phyloP scores from a whole-genome alignment of 2,888 invertebrate species.

The Augiades crinisus region DNA sequence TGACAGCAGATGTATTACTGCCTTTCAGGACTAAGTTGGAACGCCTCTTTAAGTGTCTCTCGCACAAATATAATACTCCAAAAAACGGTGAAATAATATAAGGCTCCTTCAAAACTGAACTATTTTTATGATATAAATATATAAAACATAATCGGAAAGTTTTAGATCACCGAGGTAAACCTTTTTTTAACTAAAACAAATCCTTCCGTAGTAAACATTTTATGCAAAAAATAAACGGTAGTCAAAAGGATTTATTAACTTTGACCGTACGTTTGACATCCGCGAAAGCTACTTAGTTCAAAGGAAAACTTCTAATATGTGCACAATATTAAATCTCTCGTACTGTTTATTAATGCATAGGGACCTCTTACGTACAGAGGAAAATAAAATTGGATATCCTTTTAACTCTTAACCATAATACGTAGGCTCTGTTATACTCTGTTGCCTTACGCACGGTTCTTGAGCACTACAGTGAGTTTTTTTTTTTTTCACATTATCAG shows the following conservation, averaged over 20 bases:
- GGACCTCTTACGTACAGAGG: slow-evolving; percentile 20
- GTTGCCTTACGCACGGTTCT: neutral
- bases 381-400: slow-evolving; percentile 18
- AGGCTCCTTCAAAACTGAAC: too few species aligned
- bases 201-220: neutral
- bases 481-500: too few species aligned
- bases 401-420: slow-evolving; percentile 21
- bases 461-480: too few species aligned
- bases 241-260: slow-evolving; percentile 15
- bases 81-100: too few species aligned
- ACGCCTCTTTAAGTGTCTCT: too few species aligned
- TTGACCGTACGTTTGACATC: slow-evolving; percentile 10
- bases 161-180: too few species aligned
- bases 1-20: too few species aligned
- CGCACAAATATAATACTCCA: too few species aligned
- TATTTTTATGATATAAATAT: too few species aligned
- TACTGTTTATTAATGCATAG: slow-evolving; percentile 25
- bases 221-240: neutral
- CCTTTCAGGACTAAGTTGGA: too few species aligned
- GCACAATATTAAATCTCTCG: slow-evolving; percentile 23
- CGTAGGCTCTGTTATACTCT: slow-evolving; percentile 1
- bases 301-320: slow-evolving; percentile 18
- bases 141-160: too few species aligned
- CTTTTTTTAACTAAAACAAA: neutral
- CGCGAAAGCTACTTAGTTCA: slow-evolving; percentile 15